Evolutionary conservation across 2,888 invertebrate genomes (phyloP).

Genomic region (Metellina segmentata): DNA sequence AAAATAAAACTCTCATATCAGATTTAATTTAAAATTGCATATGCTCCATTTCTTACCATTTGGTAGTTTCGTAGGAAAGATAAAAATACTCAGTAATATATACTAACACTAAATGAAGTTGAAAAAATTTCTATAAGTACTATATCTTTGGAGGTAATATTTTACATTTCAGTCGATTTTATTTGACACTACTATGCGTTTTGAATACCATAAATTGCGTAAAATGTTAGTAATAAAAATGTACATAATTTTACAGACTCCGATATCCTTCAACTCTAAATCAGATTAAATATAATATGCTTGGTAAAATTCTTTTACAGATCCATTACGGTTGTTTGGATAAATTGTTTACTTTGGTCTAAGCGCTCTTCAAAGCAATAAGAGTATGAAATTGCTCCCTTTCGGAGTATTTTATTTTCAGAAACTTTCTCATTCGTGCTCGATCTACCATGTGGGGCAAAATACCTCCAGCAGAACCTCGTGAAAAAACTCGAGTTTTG

Average conservation of each 20-base stretch:
- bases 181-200: too few relatives aligned
- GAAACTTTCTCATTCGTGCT: constrained; percentile 11
- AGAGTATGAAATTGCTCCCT: neutral
- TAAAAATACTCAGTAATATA: too few relatives aligned
- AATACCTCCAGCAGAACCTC: neutral
- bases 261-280: neutral
- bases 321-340: constrained; percentile 2
- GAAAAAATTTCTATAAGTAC: too few relatives aligned
- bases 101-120: too few relatives aligned
- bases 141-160: too few relatives aligned
- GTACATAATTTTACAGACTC: neutral
- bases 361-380: neutral
- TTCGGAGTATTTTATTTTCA: constrained; percentile 16
- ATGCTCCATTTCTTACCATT: too few relatives aligned
- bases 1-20: too few relatives aligned
- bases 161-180: neutral
- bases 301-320: neutral
- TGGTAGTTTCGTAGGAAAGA: too few relatives aligned
- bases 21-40: too few relatives aligned
- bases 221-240: neutral
- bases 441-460: constrained; percentile 14
- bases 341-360: constrained; percentile 21
- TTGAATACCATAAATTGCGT: neutral
- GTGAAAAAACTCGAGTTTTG: constrained; percentile 49
- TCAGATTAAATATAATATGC: neutral